phyloP scores from a whole-genome alignment of 2,113 vertebrate species.

The Sterna hirundo region DNA sequence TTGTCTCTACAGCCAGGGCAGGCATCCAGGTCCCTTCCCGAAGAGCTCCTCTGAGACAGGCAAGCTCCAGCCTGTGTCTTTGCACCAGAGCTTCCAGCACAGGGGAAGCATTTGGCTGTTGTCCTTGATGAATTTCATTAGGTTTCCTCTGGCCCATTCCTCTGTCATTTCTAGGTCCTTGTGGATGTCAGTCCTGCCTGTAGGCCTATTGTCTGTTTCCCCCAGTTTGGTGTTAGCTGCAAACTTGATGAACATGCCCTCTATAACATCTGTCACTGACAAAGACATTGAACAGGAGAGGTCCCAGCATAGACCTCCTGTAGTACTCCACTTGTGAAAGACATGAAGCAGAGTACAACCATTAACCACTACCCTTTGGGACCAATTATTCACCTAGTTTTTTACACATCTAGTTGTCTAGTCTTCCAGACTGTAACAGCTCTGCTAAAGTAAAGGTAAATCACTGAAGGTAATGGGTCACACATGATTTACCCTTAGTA shows the following conservation, averaged over 20 bases:
- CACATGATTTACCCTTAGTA: not conserved
- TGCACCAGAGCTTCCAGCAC: not conserved
- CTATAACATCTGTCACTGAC: not conserved
- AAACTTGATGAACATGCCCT: not conserved
- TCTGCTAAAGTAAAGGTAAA: not conserved
- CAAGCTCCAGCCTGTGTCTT: not conserved
- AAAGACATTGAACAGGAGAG: not conserved
- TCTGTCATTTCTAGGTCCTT: not conserved
- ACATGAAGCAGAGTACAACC: too few species aligned
- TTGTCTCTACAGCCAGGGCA: not conserved
- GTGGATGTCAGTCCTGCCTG: not conserved
- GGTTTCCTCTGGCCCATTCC: not conserved
- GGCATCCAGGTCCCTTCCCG: fast-evolving
- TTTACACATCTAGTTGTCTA: not conserved
- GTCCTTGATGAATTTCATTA: not conserved
- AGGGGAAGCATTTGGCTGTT: not conserved
- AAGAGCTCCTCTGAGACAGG: not conserved
- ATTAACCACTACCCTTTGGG: not conserved
- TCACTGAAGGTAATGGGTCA: not conserved
- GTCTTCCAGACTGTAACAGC: not conserved
- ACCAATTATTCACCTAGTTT: not conserved
- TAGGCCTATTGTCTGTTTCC: not conserved
- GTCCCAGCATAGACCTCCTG: fast-evolving
- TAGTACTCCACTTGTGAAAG: not conserved
- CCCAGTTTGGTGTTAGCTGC: not conserved